phyloP scores from a whole-genome alignment of 2,888 invertebrate genomes.

The Pheosia tremula region DNA sequence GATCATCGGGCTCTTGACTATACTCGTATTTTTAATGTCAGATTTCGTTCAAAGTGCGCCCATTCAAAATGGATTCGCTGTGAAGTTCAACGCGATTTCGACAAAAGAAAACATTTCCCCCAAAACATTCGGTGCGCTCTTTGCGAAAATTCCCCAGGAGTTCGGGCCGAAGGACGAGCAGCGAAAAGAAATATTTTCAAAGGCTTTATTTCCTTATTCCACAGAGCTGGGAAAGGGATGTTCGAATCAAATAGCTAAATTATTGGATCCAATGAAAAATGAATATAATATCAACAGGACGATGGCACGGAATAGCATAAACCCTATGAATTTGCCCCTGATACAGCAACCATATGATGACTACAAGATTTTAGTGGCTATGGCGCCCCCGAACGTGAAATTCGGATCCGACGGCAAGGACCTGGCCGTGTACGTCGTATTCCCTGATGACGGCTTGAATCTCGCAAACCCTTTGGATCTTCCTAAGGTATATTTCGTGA shows the following conservation, averaged over 20 bases:
- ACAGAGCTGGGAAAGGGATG: slow-evolving; percentile 44
- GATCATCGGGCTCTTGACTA: slow-evolving; percentile 39
- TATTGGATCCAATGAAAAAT: slow-evolving; percentile 41
- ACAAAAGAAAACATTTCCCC: slow-evolving; percentile 48
- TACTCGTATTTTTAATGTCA: slow-evolving; percentile 27
- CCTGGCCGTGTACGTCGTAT: slow-evolving; percentile 64
- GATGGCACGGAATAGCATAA: slow-evolving; percentile 18
- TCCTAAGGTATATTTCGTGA: slow-evolving; percentile 68
- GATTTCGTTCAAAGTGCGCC: slow-evolving; percentile 46
- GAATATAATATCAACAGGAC: slow-evolving; percentile 17
- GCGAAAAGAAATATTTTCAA: slow-evolving; percentile 37
- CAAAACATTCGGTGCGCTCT: slow-evolving; percentile 48
- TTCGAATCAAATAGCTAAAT: slow-evolving; percentile 59
- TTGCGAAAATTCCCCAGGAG: slow-evolving; percentile 58
- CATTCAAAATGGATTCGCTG: slow-evolving; percentile 59
- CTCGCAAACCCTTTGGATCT: slow-evolving; percentile 43
- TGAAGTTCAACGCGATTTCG: slow-evolving; percentile 55
- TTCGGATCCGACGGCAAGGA: slow-evolving; percentile 47
- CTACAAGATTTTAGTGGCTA: slow-evolving; percentile 70
- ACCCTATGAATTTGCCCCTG: slow-evolving; percentile 60
- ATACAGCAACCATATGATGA: slow-evolving; percentile 53
- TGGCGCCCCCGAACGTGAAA: slow-evolving; percentile 62
- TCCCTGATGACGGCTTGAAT: slow-evolving; percentile 50
- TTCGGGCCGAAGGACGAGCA: slow-evolving; percentile 20
- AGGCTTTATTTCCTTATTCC: slow-evolving; percentile 39